These are phyloP conservation scores for Cheilosia scutellata DNA, from an alignment of 2,888 invertebrate genomes.

Conservation along the genomic window DNA sequence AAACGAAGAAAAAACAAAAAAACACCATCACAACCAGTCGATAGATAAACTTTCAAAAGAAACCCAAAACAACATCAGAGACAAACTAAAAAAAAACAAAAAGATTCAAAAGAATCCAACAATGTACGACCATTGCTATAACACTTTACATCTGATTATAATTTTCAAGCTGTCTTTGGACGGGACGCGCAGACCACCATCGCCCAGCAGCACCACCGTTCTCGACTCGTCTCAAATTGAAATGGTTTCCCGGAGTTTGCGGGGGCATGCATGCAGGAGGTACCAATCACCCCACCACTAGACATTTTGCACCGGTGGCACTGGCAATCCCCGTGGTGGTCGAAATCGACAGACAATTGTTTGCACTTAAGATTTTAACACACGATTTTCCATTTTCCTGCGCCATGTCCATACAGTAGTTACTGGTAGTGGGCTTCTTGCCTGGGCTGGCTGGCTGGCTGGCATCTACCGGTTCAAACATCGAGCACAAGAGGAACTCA, in stretches of 20 bases:
- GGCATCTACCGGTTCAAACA: constrained; percentile 69
- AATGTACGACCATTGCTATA: constrained; percentile 74
- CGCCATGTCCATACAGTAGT: constrained; percentile 72
- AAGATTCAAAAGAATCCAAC: constrained; percentile 42
- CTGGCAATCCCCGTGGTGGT: constrained; percentile 82
- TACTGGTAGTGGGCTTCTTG: not conserved
- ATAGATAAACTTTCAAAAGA: constrained; percentile 44
- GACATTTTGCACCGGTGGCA: constrained; percentile 78
- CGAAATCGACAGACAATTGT: constrained; percentile 84
- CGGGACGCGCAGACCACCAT: constrained; percentile 65
- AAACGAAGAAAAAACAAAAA: constrained; percentile 31
- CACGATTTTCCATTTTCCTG: constrained; percentile 80
- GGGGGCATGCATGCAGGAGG: constrained; percentile 28
- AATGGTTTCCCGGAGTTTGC: constrained; percentile 55
- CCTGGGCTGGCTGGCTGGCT: constrained; percentile 15
- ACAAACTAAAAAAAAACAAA: constrained; percentile 53
- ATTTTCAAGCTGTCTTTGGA: constrained; percentile 73
- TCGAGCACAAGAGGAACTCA: constrained; percentile 43
- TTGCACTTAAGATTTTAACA: constrained; percentile 85
- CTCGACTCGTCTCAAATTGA: constrained; percentile 71
- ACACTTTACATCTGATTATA: constrained; percentile 76
- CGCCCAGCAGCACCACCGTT: constrained; percentile 54
- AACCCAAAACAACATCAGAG: constrained; percentile 27
- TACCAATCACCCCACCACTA: constrained; percentile 51
- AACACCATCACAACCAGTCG: constrained; percentile 6